Conservation (phyloP, 1,140 invertebrate genomes). For the Euwallacea fornicatus region DNA sequence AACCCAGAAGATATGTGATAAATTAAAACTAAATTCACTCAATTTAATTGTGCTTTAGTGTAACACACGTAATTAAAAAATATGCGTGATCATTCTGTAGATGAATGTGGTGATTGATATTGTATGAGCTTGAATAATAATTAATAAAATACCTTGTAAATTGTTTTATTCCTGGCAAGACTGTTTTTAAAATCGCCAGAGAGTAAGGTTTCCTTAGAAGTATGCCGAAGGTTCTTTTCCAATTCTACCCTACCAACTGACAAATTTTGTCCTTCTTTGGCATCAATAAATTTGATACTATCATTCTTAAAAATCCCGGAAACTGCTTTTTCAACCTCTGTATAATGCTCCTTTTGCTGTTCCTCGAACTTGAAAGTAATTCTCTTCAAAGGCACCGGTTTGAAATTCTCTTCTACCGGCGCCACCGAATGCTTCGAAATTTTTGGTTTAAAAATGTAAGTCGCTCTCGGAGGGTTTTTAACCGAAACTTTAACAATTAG, state of each 20-base stretch:
- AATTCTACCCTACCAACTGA: background rate
- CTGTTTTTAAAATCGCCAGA: too few relatives aligned
- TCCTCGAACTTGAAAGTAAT: conserved; percentile 22
- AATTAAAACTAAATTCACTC: too few relatives aligned
- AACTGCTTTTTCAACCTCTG: conserved; percentile 15
- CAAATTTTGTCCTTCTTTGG: conserved; percentile 2
- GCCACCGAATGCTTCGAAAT: conserved; percentile 31
- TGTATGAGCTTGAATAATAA: too few relatives aligned
- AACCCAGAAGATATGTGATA: too few relatives aligned
- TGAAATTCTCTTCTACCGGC: conserved; percentile 29
- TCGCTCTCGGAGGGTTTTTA: background rate
- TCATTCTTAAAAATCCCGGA: background rate
- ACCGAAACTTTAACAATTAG: conserved; percentile 10
- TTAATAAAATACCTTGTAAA: too few relatives aligned
- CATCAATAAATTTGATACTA: conserved; percentile 13
- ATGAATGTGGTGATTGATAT: too few relatives aligned
- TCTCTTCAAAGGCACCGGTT: background rate
- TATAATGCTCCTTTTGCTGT: background rate
- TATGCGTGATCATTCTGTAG: too few relatives aligned
- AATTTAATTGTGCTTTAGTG: too few relatives aligned
- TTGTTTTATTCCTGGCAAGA: too few relatives aligned
- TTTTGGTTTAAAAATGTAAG: conserved; percentile 20
- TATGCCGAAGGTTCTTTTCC: background rate
- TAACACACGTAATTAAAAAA: too few relatives aligned
- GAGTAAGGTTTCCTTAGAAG: too few relatives aligned